Percentiles rank a stretch among this genome's conserved stretches.
Conservation (phyloP, 1,140 invertebrate genomes). For the Euborellia annulipes region DNA sequence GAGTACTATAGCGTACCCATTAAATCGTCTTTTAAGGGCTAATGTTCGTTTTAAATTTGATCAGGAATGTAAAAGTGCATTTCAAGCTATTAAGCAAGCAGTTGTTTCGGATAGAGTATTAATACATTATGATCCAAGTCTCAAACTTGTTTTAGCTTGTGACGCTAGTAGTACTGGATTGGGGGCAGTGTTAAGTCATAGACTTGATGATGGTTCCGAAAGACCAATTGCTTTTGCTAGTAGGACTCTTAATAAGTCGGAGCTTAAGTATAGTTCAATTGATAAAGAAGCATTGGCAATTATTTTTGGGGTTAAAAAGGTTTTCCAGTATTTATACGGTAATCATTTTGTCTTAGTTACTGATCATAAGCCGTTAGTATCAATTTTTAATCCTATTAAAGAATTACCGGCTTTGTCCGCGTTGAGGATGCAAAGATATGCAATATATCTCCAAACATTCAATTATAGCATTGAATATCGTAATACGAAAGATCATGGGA, state of each 20-base stretch:
- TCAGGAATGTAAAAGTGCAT: constrained; percentile 16
- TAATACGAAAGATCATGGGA: constrained; percentile 14
- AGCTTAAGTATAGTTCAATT: constrained; percentile 31
- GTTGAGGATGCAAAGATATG: constrained; percentile 22
- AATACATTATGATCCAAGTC: constrained; percentile 24
- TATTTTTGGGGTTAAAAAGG: constrained; percentile 12
- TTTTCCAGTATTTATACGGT: constrained; percentile 25
- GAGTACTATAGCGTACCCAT: constrained; percentile 14
- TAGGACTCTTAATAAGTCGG: constrained; percentile 23
- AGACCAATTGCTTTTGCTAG: constrained; percentile 30
- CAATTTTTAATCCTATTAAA: constrained; percentile 25
- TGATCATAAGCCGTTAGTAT: constrained; percentile 31
- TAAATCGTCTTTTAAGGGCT: constrained; percentile 15
- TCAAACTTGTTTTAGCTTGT: constrained; percentile 17
- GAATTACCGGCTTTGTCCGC: constrained; percentile 21
- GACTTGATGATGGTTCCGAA: constrained; percentile 21
- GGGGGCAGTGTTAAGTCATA: constrained; percentile 14
- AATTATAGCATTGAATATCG: constrained; percentile 23
- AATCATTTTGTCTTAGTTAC: constrained; percentile 23
- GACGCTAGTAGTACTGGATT: constrained; percentile 15
- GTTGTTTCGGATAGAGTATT: constrained; percentile 20
- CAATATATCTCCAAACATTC: constrained; percentile 22
- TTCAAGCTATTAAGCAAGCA: constrained; percentile 11
- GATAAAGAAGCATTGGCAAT: constrained; percentile 29
- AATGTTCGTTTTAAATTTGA: constrained; percentile 20